Base-by-base conservation (phyloP, 2,888 invertebrate genomes). In the Ichneumoninae sp. region DNA sequence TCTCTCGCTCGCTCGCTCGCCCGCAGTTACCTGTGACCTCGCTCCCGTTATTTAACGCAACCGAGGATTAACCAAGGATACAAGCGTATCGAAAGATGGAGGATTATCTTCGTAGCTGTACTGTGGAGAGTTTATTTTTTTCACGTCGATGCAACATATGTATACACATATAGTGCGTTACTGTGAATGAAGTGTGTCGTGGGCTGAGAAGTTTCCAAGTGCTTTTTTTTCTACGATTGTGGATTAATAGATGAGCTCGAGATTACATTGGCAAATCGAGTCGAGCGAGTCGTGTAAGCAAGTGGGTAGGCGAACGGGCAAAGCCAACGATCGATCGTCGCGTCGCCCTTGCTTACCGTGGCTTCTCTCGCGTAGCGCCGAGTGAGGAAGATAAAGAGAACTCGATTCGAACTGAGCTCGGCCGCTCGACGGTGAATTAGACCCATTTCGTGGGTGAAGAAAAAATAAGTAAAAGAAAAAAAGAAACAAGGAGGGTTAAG, bases 31-130 rank as follows among this genome's bases (percentile, higher is more conserved):
- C 73, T 50, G 82, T 83, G 85, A 83, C 85, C 85, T 85, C 85
- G 85, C 85, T 83, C 85, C 83, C 85, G 85, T 85, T 85, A 85
- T 76, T 85, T 54, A 83, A 85, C 85, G 74, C 83, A 85, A 68
- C 30, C 83, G 76, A 73, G 85, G 85, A 83, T 85, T 85, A 85
- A 82, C 71, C 85, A 82, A 85, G 85, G 85, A 85, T 85, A 85
- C 60, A 36, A 44, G 22, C 26, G 52, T 33, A 33, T 16, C 63
- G 71, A 50, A 52, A 78, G 36, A 78, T 33, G 63, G 81, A 78
- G 85, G 85, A 85, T 85, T 80, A 85, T 80, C 83, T 68, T 44
- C 52, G 70, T 33, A 68, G 71, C 76, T 40, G 13, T 33, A 70
- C 47, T 44, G 81, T 65, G 73, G 22, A 78, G 70, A 79, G 78